Base-by-base conservation (phyloP, 1,140 invertebrate species). In the Glossosoma conforme region DNA sequence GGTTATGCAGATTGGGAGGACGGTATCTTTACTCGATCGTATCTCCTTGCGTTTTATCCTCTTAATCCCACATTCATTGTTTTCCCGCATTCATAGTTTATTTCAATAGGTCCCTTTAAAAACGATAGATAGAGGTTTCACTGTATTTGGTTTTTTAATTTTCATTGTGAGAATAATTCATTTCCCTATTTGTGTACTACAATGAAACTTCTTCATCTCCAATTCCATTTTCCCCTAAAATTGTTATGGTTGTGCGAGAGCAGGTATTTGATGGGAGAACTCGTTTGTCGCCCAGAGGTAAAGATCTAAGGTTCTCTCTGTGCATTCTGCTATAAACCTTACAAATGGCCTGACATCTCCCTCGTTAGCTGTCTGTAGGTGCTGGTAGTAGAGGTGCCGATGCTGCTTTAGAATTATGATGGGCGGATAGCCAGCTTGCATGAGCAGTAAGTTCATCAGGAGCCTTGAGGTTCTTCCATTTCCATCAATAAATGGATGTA, bases 341-440 rank as follows among this genome's bases (percentile, higher is more conserved):
- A 97, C 83, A 74, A 97, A 97, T 1, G 94, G 93, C 44, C 91
- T 76, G 5, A 94, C 82, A 67, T 97, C 92, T 2, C 93, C 93
- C 59, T 88, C 82, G 63, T 98, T 98, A 0, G 92, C 95, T 14
- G 86, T 72, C 63, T 96, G 85, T 10, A 98, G 71, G 61, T 87
- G 83, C 56, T 93, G 82, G 65, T 97, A 97, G 68, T 90, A 91
- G 32, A 85, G 78, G 51, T 84, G 82, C 2, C 79, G 69, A 52
- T 97, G 89, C 63, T 95, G 88, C 60, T 97, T 95, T 43, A 88
- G 81, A 44, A 98, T 91, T 40, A 97, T 96, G 3, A 97, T 91
- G 0, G 95, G 93, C 2, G 95, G 95, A 74, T 90, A 98, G 1
- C 94, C 95, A n/a, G 91, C 89, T 69, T 92, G 88, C 89, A 98